Evolutionary conservation across 2,113 vertebrate species (phyloP), one percentile per base, ranked within the genome.

Genomic region (Thalassarche chlororhynchos): DNA sequence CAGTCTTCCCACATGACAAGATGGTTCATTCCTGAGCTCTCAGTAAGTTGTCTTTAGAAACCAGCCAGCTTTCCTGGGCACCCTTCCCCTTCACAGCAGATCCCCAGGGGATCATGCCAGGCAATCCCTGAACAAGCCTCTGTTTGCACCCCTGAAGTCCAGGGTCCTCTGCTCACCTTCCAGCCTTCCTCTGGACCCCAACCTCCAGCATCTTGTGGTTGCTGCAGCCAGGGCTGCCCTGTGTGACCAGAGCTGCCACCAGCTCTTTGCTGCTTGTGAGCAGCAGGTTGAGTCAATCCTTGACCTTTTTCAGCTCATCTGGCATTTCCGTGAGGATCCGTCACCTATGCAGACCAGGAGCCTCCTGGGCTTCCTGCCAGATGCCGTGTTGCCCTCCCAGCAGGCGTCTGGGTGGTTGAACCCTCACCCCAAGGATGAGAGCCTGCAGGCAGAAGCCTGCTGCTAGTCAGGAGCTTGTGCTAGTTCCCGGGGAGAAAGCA

Each of bases 401-500:
- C 15, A 52, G 44, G 42, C 3, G 0, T 51, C 62, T 72, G 32
- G 24, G 7, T 17, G 17, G 16, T 23, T 42, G 42, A 90, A 64
- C 13, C 25, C 19, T 4, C 14, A 29, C 4, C 10, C 42, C 0
- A 0, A 90, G 79, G 38, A 64, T 15, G 9, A 62, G 4, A 87
- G 21, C n/a, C 52, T 72, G 66, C 25, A 61, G 64, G 75, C 61
- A 92, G 70, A 17, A 66, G 21, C 2, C 3, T 49, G 19, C 26
- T 78, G 49, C 72, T 65, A 34, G 6, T 31, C 15, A 8, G 42
- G 55, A 75, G 28, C 32, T 65, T 47, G 40, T 66, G 55, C 32
- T 29, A 47, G 31, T 5, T 85, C 79, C 74, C 2, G 0, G 23
- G 46, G 36, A 84, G 17, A 0, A 3, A 46, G 28, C 3, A 29